Evolutionary conservation across 2,888 invertebrate genomes (phyloP), one percentile per base, ranked within the genome.

Genomic region (Chymomyza fuscimana): DNA sequence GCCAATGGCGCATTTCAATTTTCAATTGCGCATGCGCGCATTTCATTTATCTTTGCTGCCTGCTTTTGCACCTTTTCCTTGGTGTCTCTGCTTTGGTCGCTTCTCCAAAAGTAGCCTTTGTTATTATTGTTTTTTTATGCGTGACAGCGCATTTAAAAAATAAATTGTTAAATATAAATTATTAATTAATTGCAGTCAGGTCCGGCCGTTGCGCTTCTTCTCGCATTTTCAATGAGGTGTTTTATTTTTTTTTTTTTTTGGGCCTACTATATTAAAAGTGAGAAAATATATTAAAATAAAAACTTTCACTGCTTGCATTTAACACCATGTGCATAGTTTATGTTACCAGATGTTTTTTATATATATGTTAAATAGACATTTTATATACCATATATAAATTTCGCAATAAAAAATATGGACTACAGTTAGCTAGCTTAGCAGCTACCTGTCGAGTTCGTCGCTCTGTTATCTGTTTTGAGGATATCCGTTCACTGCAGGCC

Each of bases 181-280:
- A 56, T n/a, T 68, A 67, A 79, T 70, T 72, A 75, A 79, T 69
- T 66, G 75, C 64, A 60, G 63, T 50, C 70, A 77, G 66, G 62
- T 60, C 22, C 15, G 60, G 36, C 7, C 10, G 46, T 40, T n/a
- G 15, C 50, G 22, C 32, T 12, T 9, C 9, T 60, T 40, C 9
- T 60, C 32, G 46, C 66, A 60, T 61, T 19, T 61, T 63, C 61
- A 69, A 69, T 70, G 67, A 68, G 78, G 69, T 32, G 32, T 32
- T 4, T 32, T 32, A n/a, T 7, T 7, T 0, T 32, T 32, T 32
- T 5, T 32, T 32, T 32, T 46, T 46, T 46, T 46, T 2, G 12
- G 40, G 61, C 36, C 25, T 50, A 59, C 29, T 50, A 54, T 12
- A 59, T 46, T 56, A 61, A 52, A 52, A 40, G 32, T 52, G 63